Evolutionary conservation across 1,140 invertebrate genomes (phyloP).

Genomic region (Ephestia elutella): DNA sequence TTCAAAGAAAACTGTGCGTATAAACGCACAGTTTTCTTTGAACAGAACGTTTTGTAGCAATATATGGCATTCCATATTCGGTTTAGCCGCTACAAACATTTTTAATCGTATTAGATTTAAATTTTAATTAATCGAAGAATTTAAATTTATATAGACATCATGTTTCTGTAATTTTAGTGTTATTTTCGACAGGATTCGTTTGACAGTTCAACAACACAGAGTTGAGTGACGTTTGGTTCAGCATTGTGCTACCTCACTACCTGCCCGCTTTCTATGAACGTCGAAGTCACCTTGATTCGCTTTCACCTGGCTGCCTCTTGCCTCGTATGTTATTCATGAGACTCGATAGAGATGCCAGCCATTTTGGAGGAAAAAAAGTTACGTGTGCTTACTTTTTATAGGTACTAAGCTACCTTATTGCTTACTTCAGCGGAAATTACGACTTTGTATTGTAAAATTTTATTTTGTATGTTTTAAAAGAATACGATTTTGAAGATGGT

Average conservation of each 20-base stretch:
- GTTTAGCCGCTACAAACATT: neutral
- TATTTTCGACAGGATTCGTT: neutral
- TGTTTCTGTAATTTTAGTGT: neutral
- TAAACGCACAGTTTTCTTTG: too few species aligned
- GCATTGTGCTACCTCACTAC: neutral
- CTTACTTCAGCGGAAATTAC: neutral
- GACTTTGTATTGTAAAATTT: neutral
- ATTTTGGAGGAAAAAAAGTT: constrained; percentile 5
- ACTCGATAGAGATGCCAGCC: constrained; percentile 10
- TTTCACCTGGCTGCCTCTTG: constrained; percentile 8
- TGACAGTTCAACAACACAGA: neutral
- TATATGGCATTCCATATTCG: too few species aligned
- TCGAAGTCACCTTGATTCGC: constrained; percentile 7
- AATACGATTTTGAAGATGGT: too few species aligned
- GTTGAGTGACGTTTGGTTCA: neutral
- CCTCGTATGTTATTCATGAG: constrained; percentile 14
- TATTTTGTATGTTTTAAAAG: neutral
- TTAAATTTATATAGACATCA: neutral
- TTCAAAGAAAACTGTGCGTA: too few species aligned
- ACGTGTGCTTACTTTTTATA: constrained; percentile 2
- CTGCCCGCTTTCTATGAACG: neutral
- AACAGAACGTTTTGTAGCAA: too few species aligned
- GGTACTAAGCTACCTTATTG: constrained; percentile 7
- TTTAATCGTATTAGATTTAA: too few species aligned
- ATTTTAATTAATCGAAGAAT: too few species aligned